Base-by-base conservation (phyloP, 1,140 invertebrate species). In the Acromyrmex echinatior region DNA sequence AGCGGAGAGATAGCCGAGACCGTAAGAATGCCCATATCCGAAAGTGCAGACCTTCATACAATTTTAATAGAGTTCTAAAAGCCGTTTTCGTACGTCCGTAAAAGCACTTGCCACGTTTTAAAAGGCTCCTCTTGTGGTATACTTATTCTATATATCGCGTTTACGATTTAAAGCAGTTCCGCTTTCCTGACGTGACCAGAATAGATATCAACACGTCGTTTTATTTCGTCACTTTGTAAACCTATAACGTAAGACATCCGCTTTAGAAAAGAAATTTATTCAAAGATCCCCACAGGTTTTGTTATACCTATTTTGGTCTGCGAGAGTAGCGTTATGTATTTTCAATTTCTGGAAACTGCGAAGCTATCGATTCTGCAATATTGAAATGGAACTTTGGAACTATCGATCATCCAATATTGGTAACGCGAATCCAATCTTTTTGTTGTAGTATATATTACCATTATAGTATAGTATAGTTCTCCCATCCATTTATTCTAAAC, bases 51-150 rank as follows among this genome's bases (percentile, higher is more conserved):
- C 35, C 49, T 70, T 70, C 49, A 21, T 80, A 35, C 21, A 70
- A 81, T 81, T 81, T 81, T 81, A 71, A 81, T 28, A 71, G 31
- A 45, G 3, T 56, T 71, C 31, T 58, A 70, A 56, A 70, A 81
- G 51, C 18, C 39, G 7, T 53, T 70, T 70, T 79, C 39, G 39
- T 65, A 65, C 16, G 21, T 45, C 3, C 45, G 49, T n/a, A 56
- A 70, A n/a, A 56, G 63, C 28, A 39, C 62, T 80, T 53, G 31
- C n/a, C 49, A 18, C 49, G 28, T 25, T 31, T 70, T 70, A 25
- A 71, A 71, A 70, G 12, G 7, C 28, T n/a, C 1, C 14, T 16
- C 63, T n/a, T 49, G 28, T 10, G 65, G 10, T 45, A 45, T 81
- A 81, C 68, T 56, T 10, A 65, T 12, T 81, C 14, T n/a, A 18